Conservation (phyloP, 1,140 invertebrate species). For the Lordiphosa clarofinis region DNA sequence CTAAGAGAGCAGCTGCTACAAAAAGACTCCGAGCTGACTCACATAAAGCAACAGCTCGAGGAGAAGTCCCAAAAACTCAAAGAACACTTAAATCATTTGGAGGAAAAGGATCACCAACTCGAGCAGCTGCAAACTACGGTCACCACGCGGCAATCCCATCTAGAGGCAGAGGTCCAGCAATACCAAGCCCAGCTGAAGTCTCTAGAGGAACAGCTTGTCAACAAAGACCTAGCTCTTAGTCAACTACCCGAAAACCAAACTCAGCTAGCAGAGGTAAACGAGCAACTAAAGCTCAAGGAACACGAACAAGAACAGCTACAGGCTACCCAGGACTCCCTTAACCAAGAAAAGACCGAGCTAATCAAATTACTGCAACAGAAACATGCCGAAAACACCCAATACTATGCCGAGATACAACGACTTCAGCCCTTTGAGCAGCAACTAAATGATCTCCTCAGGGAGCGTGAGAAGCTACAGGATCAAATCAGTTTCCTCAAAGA, state of each 20-base stretch:
- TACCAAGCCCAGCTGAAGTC: too few relatives aligned
- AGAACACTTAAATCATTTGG: background rate
- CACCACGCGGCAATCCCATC: background rate
- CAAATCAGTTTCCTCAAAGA: conserved; percentile 82
- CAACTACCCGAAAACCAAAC: conserved; percentile 1
- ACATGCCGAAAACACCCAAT: conserved; percentile 90
- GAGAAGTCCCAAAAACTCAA: conserved; percentile 5
- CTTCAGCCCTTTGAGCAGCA: conserved; percentile 76
- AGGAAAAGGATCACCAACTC: conserved; percentile 3
- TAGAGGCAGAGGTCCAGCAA: background rate
- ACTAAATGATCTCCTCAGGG: conserved; percentile 67
- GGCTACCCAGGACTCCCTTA: conserved; percentile 59
- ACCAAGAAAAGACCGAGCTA: conserved; percentile 85
- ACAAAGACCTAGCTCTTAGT: background rate
- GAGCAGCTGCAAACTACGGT: conserved; percentile 1
- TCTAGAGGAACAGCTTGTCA: too few relatives aligned
- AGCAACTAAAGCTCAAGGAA: conserved; percentile 3
- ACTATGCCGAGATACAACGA: conserved; percentile 90
- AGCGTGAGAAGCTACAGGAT: conserved; percentile 81
- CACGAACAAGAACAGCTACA: conserved; percentile 32
- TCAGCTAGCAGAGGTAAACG: conserved; percentile 3
- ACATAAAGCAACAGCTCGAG: background rate
- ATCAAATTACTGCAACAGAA: conserved; percentile 88
- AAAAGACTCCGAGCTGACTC: background rate
- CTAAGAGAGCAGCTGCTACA: too few relatives aligned